Evolutionary conservation across 2,113 vertebrate genomes (phyloP).

Genomic region (Onychostoma macrolepis): DNA sequence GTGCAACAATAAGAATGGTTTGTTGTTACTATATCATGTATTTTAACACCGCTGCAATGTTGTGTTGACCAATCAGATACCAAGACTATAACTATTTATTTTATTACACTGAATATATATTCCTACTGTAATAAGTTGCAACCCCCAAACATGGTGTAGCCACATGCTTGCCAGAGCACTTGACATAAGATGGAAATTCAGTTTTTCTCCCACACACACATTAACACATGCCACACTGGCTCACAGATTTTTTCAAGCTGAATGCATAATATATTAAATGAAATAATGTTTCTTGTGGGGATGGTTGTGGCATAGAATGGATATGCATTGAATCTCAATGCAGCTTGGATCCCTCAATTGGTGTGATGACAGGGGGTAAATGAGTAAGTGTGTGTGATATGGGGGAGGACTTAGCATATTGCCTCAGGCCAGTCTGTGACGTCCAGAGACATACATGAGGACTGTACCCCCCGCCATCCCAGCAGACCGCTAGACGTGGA

Average conservation of each 20-base stretch:
- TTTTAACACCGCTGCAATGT: not conserved
- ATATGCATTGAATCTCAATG: constrained; percentile 78
- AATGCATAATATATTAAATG: constrained; percentile 84
- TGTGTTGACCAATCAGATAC: not conserved
- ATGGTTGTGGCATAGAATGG: constrained; percentile 72
- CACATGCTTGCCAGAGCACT: constrained; percentile 70
- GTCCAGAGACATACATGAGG: constrained; percentile 63
- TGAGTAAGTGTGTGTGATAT: constrained; percentile 71
- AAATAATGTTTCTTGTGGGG: constrained; percentile 82
- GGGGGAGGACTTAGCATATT: constrained; percentile 55
- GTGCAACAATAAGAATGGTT: not conserved
- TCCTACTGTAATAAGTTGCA: not conserved
- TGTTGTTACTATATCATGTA: not conserved
- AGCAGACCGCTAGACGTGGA: constrained; percentile 26
- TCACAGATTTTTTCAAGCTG: constrained; percentile 65
- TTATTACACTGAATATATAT: not conserved
- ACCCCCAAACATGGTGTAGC: constrained; percentile 68
- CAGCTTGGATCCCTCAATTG: constrained; percentile 72
- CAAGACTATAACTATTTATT: not conserved
- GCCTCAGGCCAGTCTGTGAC: constrained; percentile 71
- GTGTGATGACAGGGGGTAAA: constrained; percentile 80
- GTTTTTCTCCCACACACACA: constrained; percentile 62
- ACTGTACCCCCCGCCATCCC: constrained; percentile 32
- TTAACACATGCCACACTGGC: constrained; percentile 42
- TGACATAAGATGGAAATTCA: constrained; percentile 69